phyloP scores from a whole-genome alignment of 2,888 invertebrate genomes.

The Trachelus stipa region DNA sequence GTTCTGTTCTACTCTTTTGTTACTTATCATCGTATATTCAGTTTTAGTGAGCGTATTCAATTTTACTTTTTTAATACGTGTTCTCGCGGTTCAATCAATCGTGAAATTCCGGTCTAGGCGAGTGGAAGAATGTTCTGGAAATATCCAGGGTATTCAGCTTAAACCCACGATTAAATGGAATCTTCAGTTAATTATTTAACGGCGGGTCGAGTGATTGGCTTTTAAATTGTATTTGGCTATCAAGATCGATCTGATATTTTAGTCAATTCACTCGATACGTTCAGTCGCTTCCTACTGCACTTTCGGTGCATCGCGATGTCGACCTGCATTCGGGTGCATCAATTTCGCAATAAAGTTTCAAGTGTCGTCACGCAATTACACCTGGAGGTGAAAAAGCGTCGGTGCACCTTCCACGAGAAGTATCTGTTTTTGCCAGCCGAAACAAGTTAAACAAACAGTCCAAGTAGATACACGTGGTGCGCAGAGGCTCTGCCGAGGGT shows the following conservation, averaged over 20 bases:
- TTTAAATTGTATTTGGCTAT: not conserved
- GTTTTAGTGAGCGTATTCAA: not conserved
- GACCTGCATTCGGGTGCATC: not conserved
- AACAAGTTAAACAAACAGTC: not conserved
- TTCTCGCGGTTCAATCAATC: not conserved
- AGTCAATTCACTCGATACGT: not conserved
- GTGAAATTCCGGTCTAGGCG: not conserved
- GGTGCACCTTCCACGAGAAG: not conserved
- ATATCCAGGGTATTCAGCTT: not conserved
- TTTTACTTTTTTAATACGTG: not conserved
- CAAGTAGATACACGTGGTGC: not conserved
- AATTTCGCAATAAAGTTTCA: not conserved
- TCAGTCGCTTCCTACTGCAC: not conserved
- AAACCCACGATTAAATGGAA: not conserved
- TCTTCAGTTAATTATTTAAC: not conserved
- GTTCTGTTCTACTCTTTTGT: not conserved
- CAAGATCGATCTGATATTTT: not conserved
- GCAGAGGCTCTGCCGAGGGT: not conserved
- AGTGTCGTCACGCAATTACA: not conserved
- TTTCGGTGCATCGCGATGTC: not conserved
- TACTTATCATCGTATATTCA: not conserved
- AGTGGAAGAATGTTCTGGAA: not conserved
- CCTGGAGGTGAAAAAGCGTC: not conserved
- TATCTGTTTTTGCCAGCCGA: not conserved
- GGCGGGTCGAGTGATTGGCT: not conserved